Base-by-base conservation (phyloP, 2,888 invertebrate genomes). In the Tribolium freemani region DNA sequence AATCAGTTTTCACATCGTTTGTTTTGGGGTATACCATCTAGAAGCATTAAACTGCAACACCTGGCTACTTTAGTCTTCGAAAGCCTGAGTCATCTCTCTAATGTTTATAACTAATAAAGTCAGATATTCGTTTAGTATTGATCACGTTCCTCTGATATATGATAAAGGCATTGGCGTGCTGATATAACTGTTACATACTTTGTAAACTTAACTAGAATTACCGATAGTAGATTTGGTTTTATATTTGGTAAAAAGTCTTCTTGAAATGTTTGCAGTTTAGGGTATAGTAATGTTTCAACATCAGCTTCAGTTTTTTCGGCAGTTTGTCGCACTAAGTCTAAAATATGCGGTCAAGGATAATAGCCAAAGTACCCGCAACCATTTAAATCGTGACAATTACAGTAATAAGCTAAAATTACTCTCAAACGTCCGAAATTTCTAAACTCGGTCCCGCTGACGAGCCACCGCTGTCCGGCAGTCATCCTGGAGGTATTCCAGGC, bases 401-500 rank as follows among this genome's bases (percentile, higher is more conserved):
- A 16, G 45, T 54, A 64, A 64, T 64, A 45, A 64, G 64, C 53
- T 44, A 20, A 53, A 64, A 64, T 64, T 64, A 53, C 53, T 44
- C 31, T 44, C n/a, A 30, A 30, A 3, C 21, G 31, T 63, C 45
- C 58, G n/a, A 50, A 66, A 66, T 16, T 66, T 30, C 13, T 31
- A 26, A 54, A 66, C 45, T 53, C 21, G 20, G 13, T 46, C 38
- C 30, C 13, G 26, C 11, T 38, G 54, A 80, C 80, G 80, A 79
- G 78, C 76, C 80, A 77, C 77, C 80, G 57, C 81, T 81, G 82
- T 67, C 73, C 75, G 77, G 73, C 77, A 76, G 81, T 83, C 84
- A 84, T 84, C 82, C 82, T 78, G 78, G 78, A 79, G 84, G 85
- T 80, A 85, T 83, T 81, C 81, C 79, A 75, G 83, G 82, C 82